Evolutionary conservation across 2,888 invertebrate species (phyloP).

Genomic region (Amiota minor): DNA sequence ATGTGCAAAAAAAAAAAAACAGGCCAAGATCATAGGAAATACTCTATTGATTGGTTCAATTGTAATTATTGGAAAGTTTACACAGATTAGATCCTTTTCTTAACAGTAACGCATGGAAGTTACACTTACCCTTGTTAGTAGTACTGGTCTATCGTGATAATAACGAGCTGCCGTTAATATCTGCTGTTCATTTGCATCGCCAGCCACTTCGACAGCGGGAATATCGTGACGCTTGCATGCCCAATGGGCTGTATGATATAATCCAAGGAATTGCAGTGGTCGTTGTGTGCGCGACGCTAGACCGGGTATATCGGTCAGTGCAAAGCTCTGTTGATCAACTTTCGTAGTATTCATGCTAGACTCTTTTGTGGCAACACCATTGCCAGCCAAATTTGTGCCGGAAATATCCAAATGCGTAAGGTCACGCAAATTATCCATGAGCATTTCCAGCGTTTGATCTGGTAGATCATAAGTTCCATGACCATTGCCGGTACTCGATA

Average conservation of each 20-base stretch:
- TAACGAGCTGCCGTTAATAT: slow-evolving; percentile 87
- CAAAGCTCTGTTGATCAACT: slow-evolving; percentile 48
- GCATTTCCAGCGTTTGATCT: slow-evolving; percentile 78
- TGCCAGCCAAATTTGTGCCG: slow-evolving; percentile 94
- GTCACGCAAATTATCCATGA: slow-evolving; percentile 83
- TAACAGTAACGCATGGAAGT: no score
- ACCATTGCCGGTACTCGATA: slow-evolving; percentile 77
- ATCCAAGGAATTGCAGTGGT: slow-evolving; percentile 91
- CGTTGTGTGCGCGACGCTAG: slow-evolving; percentile 82
- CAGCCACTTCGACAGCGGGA: slow-evolving; percentile 91
- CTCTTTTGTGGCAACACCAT: slow-evolving; percentile 80
- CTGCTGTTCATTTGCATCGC: slow-evolving; percentile 92
- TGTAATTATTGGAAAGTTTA: no score
- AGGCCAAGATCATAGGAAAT: no score
- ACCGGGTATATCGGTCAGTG: slow-evolving; percentile 87
- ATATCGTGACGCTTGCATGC: slow-evolving; percentile 93
- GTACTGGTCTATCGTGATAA: slow-evolving; percentile 88
- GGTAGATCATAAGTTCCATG: slow-evolving; percentile 85
- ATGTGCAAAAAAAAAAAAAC: no score
- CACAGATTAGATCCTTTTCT: no score
- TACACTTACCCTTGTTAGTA: slow-evolving; percentile 77
- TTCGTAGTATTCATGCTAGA: slow-evolving; percentile 52
- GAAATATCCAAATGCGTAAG: slow-evolving; percentile 93
- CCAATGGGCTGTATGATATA: slow-evolving; percentile 91
- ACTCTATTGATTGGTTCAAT: no score